These are phyloP conservation scores for Ophion slaviceki DNA, from an alignment of 2,888 invertebrate genomes.

Conservation along the genomic window DNA sequence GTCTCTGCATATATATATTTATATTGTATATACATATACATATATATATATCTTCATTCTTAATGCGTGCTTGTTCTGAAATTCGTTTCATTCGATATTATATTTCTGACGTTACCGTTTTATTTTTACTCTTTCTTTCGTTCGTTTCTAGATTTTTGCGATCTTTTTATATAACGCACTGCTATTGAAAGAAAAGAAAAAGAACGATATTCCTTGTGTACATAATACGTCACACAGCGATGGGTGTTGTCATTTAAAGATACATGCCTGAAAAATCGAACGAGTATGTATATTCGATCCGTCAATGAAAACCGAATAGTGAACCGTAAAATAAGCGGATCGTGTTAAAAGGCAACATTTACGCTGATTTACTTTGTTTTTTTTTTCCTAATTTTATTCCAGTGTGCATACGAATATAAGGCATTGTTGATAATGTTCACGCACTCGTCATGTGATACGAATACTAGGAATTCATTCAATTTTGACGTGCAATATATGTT, in stretches of 20 bases:
- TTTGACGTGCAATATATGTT: constrained; percentile 56
- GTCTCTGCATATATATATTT: constrained; percentile 59
- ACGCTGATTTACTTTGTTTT: constrained; percentile 64
- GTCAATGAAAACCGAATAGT: constrained; percentile 44
- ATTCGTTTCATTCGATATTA: constrained; percentile 70
- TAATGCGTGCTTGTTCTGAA: constrained; percentile 78
- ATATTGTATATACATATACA: constrained; percentile 64
- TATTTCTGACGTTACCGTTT: constrained; percentile 60
- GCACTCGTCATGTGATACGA: constrained; percentile 60
- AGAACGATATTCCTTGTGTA: constrained; percentile 66
- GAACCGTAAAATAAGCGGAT: constrained; percentile 35
- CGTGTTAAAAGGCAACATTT: constrained; percentile 72
- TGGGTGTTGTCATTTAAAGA: constrained; percentile 71
- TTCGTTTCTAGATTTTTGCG: constrained; percentile 71
- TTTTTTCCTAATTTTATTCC: constrained; percentile 60
- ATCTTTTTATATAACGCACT: constrained; percentile 74
- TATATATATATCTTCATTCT: constrained; percentile 68
- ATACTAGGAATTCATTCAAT: constrained; percentile 49
- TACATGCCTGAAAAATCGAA: constrained; percentile 60
- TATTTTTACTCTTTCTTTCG: constrained; percentile 60
- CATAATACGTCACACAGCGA: constrained; percentile 68
- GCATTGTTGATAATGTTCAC: constrained; percentile 59
- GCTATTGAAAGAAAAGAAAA: constrained; percentile 65
- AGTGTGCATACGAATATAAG: constrained; percentile 66
- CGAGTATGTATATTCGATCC: constrained; percentile 66